phyloP scores from a whole-genome alignment of 1,140 invertebrate genomes.

The Chionoecetes opilio region DNA sequence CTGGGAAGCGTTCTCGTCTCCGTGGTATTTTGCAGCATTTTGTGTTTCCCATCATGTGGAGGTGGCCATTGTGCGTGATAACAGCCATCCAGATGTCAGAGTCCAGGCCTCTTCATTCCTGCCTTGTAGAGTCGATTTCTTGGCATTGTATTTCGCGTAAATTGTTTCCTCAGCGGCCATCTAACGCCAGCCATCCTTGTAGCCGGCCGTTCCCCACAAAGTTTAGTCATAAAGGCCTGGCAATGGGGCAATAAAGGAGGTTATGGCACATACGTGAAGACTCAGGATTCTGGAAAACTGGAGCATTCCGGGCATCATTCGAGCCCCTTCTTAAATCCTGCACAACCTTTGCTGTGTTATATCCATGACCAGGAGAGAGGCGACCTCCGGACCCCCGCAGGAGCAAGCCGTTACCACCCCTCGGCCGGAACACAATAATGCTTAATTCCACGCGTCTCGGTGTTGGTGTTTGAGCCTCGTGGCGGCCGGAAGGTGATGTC shows the following conservation, averaged over 20 bases:
- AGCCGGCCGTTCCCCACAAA: slow-evolving; percentile 81
- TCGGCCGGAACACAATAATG: slow-evolving; percentile 73
- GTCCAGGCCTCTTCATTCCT: slow-evolving; percentile 77
- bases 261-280: slow-evolving; percentile 82
- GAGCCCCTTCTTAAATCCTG: slow-evolving; percentile 81
- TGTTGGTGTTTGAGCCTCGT: slow-evolving; percentile 60
- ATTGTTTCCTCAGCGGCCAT: slow-evolving; percentile 81
- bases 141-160: slow-evolving; percentile 81
- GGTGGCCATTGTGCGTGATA: slow-evolving; percentile 76
- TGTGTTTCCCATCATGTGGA: slow-evolving; percentile 77
- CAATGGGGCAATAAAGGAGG: slow-evolving; percentile 82
- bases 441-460: slow-evolving; percentile 61
- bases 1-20: slow-evolving; percentile 48
- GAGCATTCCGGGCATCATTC: slow-evolving; percentile 81
- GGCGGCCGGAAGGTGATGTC: slow-evolving; percentile 79
- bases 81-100: slow-evolving; percentile 78
- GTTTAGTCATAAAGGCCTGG: slow-evolving; percentile 82
- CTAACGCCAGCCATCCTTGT: slow-evolving; percentile 81
- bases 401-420: slow-evolving; percentile 73
- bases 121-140: slow-evolving; percentile 80
- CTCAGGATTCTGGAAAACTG: slow-evolving; percentile 82
- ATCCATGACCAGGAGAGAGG: slow-evolving; percentile 79
- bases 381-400: slow-evolving; percentile 66
- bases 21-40: slow-evolving; percentile 71
- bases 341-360: slow-evolving; percentile 81